Base-by-base conservation (phyloP, 2,113 vertebrate genomes). In the Propithecus coquereli region DNA sequence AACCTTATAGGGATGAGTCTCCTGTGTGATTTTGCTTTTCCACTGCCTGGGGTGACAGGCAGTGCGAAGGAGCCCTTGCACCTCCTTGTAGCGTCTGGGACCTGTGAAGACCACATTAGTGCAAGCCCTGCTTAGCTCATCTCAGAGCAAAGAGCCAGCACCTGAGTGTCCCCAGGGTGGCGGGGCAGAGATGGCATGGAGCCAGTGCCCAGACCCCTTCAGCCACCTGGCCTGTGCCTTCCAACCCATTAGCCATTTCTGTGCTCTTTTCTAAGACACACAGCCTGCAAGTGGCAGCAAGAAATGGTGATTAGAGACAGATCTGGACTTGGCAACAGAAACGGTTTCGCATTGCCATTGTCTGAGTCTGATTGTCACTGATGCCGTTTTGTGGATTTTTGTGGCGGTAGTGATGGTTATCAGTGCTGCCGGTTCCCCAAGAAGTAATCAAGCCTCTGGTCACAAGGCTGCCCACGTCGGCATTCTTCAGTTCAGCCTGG, bases 221-320 rank as follows among this genome's bases (percentile, higher is more conserved):
- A 54, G 89, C 73, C 45, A 22, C 43, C 79, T 61, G 88, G 93
- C 74, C 27, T 81, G 94, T 98, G 97, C 97, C 97, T 96, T 97
- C 63, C 47, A 74, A 20, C 52, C 76, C 40, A 8, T 65, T 65
- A 61, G 93, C 94, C 63, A 2, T 73, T 65, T 79, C 89, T 63
- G 66, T 76, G 59, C 83, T 92, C 65, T 40, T 94, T 92, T 66
- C 77, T 22, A 76, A 81, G 77, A 54, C 52, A 79, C 9, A 45
- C 22, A 45, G 59, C 37, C 82, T 17, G 6, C 76, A 37, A 25
- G 65, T n/a, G 32, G 61, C 52, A 3, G 37, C 76, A 66, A 61
- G 52, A 76, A 52, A 50, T 37, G 10, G 52, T 61, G 70, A 57
- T 2, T 18, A 54, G 79, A 84, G 32, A 25, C 54, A 50, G 6